Evolutionary conservation across 2,113 vertebrate species (phyloP).

Genomic region (Cyanocitta stelleri): DNA sequence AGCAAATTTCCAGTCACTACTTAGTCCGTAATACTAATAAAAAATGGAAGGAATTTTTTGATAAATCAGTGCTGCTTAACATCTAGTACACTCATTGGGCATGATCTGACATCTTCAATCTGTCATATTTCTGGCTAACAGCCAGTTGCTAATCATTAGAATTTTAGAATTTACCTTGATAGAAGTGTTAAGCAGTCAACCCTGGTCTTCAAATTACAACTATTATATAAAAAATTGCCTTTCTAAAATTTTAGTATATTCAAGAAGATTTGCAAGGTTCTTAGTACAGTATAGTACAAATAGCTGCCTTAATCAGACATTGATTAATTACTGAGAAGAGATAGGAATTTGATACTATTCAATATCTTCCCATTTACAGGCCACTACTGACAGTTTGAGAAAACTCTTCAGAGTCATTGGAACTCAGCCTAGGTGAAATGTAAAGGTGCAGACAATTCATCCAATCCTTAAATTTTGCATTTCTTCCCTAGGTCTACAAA

Average conservation of each 20-base stretch:
- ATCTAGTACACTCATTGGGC: background rate
- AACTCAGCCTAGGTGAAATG: background rate
- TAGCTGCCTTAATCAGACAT: background rate
- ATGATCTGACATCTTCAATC: background rate
- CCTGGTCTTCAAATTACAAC: background rate
- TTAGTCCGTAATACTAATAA: background rate
- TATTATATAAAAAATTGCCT: background rate
- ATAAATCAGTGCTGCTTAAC: background rate
- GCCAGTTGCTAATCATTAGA: background rate
- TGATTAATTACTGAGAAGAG: background rate
- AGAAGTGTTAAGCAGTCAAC: background rate
- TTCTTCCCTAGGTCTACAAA: background rate
- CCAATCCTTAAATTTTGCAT: background rate
- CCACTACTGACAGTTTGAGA: background rate
- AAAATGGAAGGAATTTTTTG: background rate
- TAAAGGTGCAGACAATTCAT: background rate
- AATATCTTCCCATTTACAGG: background rate
- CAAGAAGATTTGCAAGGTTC: background rate
- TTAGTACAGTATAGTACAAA: background rate
- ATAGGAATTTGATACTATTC: background rate
- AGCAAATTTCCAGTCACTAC: background rate
- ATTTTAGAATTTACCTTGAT: background rate
- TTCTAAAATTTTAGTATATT: background rate
- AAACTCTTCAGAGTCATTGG: background rate
- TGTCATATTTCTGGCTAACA: background rate